A percentile compares a stretch with the other conserved stretches of the same genome.
Evolutionary conservation across 2,888 invertebrate species (phyloP).

Genomic region (Sipha maydis): DNA sequence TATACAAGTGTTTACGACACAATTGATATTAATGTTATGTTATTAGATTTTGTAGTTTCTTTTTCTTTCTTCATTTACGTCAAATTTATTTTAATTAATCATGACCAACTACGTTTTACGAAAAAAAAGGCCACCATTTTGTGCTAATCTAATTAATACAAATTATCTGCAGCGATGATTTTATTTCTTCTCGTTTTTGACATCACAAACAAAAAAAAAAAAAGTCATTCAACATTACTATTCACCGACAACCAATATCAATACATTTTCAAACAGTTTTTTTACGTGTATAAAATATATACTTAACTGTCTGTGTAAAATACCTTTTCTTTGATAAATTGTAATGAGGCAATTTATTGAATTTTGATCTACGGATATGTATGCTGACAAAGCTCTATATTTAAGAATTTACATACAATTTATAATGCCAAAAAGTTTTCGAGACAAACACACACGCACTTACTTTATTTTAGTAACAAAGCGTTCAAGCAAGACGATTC

Average conservation of each 20-base stretch:
- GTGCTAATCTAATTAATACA: neutral
- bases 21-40: no score
- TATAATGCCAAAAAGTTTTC: neutral
- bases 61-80: neutral
- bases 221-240: neutral
- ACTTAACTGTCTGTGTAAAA: neutral
- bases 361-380: neutral
- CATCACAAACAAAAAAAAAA: neutral
- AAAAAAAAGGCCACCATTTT: neutral
- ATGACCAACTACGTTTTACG: neutral
- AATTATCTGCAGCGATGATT: neutral
- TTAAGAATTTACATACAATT: constrained; percentile 26
- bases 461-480: neutral
- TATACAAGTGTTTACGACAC: neutral
- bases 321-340: neutral
- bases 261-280: neutral
- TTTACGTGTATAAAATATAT: neutral
- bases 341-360: neutral
- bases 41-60: neutral
- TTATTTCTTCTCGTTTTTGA: neutral
- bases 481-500: neutral
- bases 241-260: neutral
- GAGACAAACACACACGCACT: neutral
- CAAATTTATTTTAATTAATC: neutral
- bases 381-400: neutral